Base-by-base conservation (phyloP, 2,888 invertebrate species). In the Microchrysa polita region DNA sequence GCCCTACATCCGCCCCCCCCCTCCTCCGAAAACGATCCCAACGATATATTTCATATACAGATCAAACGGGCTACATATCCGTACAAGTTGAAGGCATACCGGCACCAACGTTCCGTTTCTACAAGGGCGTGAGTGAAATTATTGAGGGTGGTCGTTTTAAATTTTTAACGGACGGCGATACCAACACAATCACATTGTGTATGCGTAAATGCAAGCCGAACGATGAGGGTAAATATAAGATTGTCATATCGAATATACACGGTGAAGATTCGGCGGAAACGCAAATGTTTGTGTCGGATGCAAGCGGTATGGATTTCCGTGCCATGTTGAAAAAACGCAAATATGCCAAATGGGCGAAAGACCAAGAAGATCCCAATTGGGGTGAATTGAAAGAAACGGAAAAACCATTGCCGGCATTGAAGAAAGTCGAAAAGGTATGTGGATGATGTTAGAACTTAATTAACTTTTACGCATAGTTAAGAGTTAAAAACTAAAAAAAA, bases 281-380 rank as follows among this genome's bases (percentile, higher is more conserved):
- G 90, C 93, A 93, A 82, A 90, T 99, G 78, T 98, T 96, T 84
- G 98, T 99, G 75, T 97, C 97, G 80, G 98, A 97, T 87, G 92
- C 97, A 77, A 96, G 96, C 86, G 97, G 97, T 79, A 94, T 98
- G 93, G 99, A 99, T 87, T 99, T 98, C 93, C 92, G 99, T 86
- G 92, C 97, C 77, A 93, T 98, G 93, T 89, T 99, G 80, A 97
- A 97, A 87, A 97, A 96, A 88, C 92, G 96, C 81, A 95, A 95
- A 86, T 96, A 96, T 85, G 93, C 93, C 80, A 94, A 95, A 88
- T 96, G 96, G 96, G 94, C 89, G 76, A 91, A 92, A 84, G 93
- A 96, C 79, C 93, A 97, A 79, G 93, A 92, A 71, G 96, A 97
- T 80, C 93, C 93, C 44, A 95, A 97, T 84, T 96, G 94, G 92